Base-by-base conservation (phyloP, 2,888 invertebrate genomes). In the Tupiocoris notatus region DNA sequence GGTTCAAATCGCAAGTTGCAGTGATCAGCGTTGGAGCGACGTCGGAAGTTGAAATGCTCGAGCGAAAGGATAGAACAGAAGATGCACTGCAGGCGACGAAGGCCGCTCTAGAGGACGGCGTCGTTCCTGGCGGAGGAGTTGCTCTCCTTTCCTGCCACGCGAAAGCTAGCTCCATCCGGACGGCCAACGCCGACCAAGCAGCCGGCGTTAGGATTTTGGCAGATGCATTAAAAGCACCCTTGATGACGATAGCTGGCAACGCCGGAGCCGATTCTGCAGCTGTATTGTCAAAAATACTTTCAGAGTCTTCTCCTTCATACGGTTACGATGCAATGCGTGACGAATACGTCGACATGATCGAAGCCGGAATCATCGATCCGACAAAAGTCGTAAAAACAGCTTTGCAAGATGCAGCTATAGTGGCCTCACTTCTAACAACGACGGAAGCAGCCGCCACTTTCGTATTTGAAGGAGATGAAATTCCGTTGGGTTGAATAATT, bases 61-160 rank as follows among this genome's bases (percentile, higher is more conserved):
- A 86, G 80, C 85, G 85, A 80, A 86, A 86, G 80, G 85, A 85
- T 78, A 82, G 86, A 54, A 85, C 86, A 2, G 86, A 85, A 77
- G 86, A 86, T 81, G 86, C 86, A 1, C 80, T 86, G 77, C 84
- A 85, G 80, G 86, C 86, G 0, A 86, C 86, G 0, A 81, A 85
- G 59, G 86, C 86, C 3, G 86, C 86, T 66, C 84, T 86, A 63
- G 86, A 86, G 81, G 86, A 86, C 81, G 86, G 86, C 68, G 85
- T 86, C 77, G 86, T 86, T 18, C 83, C 86, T 62, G 86, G 86
- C 39, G 86, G 86, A 79, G 86, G 86, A 74, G 85, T 85, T 73
- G 85, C 86, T 64, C 81, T 86, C 39, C 81, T 86, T 66, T 83
- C 85, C 78, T 85, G 85, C 80, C 82, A 83, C 24, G 77, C 80